phyloP scores from a whole-genome alignment of 2,888 invertebrate species.

The Glyphotaelius pellucidus region DNA sequence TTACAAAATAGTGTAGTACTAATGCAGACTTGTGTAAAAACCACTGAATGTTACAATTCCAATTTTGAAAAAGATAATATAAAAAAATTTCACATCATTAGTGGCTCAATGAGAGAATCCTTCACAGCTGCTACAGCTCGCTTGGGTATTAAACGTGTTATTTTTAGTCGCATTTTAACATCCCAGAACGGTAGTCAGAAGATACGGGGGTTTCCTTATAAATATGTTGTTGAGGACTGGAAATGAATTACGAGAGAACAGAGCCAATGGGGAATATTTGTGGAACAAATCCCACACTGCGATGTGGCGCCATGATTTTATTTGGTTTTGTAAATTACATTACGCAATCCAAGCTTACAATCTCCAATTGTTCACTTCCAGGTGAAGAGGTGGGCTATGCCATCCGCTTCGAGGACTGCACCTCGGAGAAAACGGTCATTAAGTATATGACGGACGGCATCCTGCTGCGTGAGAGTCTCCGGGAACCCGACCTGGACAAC shows the following conservation, averaged over 20 bases:
- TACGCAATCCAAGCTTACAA: neutral
- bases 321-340: neutral
- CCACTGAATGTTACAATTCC: no score
- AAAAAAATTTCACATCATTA: no score
- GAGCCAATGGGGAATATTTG: neutral
- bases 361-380: slow-evolving; percentile 67
- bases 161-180: no score
- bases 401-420: slow-evolving; percentile 99
- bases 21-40: no score
- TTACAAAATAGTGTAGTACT: no score
- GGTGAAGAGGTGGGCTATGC: slow-evolving; percentile 98
- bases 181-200: no score
- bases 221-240: neutral
- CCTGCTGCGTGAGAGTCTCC: slow-evolving; percentile 93
- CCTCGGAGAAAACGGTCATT: slow-evolving; percentile 93
- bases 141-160: no score
- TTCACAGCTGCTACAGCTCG: no score
- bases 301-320: neutral
- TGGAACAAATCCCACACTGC: neutral
- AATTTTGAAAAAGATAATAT: no score
- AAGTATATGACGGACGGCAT: slow-evolving; percentile 99
- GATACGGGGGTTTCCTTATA: no score
- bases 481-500: slow-evolving; percentile 97
- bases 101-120: no score
- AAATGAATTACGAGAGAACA: neutral